phyloP scores from a whole-genome alignment of 2,113 vertebrate species.

The Microtus montanus region DNA sequence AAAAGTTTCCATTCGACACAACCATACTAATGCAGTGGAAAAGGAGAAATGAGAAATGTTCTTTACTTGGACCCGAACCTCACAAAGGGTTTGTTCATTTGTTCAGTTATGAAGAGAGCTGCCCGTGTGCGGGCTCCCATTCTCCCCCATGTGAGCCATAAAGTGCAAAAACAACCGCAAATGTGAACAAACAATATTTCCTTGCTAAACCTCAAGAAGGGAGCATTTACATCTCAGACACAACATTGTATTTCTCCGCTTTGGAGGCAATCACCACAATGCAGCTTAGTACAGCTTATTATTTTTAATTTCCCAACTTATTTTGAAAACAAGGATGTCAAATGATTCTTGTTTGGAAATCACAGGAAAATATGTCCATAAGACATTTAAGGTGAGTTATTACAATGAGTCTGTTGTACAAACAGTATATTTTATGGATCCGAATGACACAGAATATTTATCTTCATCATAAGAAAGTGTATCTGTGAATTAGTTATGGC shows the following conservation, averaged over 20 bases:
- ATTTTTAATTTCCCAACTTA: conserved; percentile 67
- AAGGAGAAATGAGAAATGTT: neutral
- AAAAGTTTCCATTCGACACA: neutral
- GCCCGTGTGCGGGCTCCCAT: neutral
- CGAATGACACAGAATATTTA: conserved; percentile 78
- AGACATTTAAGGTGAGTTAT: conserved; percentile 77
- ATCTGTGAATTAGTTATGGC: conserved; percentile 80
- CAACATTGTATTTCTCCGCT: neutral
- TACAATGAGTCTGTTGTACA: conserved; percentile 73
- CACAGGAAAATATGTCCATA: conserved; percentile 63
- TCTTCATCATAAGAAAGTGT: conserved; percentile 76
- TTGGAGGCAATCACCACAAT: conserved; percentile 44
- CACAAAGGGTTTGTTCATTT: neutral
- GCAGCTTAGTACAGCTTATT: conserved; percentile 47
- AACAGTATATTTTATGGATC: conserved; percentile 77
- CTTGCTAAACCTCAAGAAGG: conserved; percentile 31
- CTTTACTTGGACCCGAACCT: neutral
- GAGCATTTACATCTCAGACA: neutral
- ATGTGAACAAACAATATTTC: conserved; percentile 2
- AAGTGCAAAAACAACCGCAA: neutral
- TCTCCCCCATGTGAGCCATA: neutral
- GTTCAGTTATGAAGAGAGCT: neutral
- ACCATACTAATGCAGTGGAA: neutral
- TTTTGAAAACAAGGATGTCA: conserved; percentile 59
- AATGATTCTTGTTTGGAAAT: conserved; percentile 67